Evolutionary conservation across 37 sponge, comb jelly and placozoan genomes (phyloP).

Genomic region (Halichondria panicea): DNA sequence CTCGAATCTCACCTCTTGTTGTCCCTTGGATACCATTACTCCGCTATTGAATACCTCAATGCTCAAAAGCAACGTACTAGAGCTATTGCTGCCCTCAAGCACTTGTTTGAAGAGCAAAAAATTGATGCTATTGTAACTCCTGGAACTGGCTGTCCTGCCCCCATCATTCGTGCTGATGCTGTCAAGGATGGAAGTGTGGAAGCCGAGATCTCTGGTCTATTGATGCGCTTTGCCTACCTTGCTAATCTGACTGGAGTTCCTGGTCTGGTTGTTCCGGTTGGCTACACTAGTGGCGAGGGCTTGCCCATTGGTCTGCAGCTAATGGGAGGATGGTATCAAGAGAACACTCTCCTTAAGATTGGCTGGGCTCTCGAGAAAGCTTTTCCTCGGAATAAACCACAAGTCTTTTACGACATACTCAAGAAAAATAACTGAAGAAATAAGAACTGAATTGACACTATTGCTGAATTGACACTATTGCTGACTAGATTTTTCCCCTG

Average conservation of each 20-base stretch:
- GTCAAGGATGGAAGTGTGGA: constrained; percentile 37
- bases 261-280: constrained; percentile 70
- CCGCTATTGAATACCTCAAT: constrained; percentile 55
- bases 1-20: constrained; percentile 57
- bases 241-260: constrained; percentile 79
- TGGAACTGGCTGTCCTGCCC: constrained; percentile 47
- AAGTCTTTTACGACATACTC: constrained; percentile 47
- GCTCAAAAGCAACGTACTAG: constrained; percentile 79
- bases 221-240: constrained; percentile 57
- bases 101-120: constrained; percentile 40
- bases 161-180: constrained; percentile 44
- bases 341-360: constrained; percentile 67
- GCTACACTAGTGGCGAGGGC: constrained; percentile 45
- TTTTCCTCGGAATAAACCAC: constrained; percentile 30
- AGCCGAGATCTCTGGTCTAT: constrained; percentile 3
- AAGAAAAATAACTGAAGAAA: too few relatives aligned
- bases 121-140: constrained; percentile 71
- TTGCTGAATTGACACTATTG: too few relatives aligned
- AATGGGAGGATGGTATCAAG: constrained; percentile 87
- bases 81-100: constrained; percentile 46
- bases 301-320: constrained; percentile 88
- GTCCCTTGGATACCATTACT: not conserved
- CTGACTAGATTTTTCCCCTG: too few relatives aligned
- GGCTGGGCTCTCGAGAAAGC: constrained; percentile 76
- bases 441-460: too few relatives aligned